Evolutionary conservation across 2,888 invertebrate species (phyloP).

Genomic region (Drosophila colorata): DNA sequence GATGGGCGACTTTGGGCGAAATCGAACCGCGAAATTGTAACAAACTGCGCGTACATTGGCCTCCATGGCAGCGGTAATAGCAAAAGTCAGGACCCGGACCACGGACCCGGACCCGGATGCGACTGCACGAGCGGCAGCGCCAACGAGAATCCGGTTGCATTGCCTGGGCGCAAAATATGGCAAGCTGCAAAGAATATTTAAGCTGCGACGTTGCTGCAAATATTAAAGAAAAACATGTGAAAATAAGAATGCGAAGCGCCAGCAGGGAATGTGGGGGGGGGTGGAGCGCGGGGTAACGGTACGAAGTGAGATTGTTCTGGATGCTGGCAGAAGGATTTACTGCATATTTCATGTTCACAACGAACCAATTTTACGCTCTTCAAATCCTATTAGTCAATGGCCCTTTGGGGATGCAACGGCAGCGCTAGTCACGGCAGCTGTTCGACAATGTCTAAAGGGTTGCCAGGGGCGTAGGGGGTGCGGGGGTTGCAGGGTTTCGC

Average conservation of each 20-base stretch:
- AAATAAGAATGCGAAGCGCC: conserved; percentile 39
- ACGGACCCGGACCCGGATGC: conserved; percentile 14
- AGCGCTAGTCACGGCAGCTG: conserved; percentile 69
- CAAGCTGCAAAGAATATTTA: conserved; percentile 73
- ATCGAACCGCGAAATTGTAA: conserved; percentile 78
- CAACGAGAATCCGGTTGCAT: conserved; percentile 38
- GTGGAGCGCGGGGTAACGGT: too few species aligned
- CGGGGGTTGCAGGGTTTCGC: conserved; percentile 15
- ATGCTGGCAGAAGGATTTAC: conserved; percentile 84
- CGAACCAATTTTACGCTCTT: conserved; percentile 86
- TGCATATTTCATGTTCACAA: conserved; percentile 86
- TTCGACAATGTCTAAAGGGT: conserved; percentile 70
- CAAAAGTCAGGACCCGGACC: conserved; percentile 70
- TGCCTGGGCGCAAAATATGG: conserved; percentile 60
- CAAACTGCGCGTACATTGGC: conserved; percentile 78
- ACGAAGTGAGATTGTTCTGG: conserved; percentile 44
- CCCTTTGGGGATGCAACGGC: conserved; percentile 80
- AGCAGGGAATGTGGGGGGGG: neutral
- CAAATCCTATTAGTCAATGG: conserved; percentile 86
- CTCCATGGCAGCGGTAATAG: conserved; percentile 55
- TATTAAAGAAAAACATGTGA: conserved; percentile 77
- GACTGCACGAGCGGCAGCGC: conserved; percentile 18
- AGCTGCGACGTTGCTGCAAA: conserved; percentile 75
- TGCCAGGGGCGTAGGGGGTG: conserved; percentile 34
- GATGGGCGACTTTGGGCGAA: conserved; percentile 52